Evolutionary conservation across 2,888 invertebrate species (phyloP).

Genomic region (Metacarcinus magister): DNA sequence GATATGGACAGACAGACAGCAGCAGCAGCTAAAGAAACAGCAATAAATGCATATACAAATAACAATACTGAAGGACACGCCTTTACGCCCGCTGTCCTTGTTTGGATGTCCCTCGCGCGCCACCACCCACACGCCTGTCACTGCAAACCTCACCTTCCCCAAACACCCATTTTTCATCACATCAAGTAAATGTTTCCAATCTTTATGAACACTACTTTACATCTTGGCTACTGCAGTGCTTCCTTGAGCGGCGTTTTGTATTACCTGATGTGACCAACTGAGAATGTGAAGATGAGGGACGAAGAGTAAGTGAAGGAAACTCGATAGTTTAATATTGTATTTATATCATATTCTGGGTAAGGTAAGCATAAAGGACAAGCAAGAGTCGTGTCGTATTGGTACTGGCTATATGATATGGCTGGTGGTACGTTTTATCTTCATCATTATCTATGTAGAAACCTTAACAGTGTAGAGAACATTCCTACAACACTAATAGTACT

Average conservation of each 20-base stretch:
- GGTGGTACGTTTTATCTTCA: neutral
- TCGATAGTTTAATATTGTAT: neutral
- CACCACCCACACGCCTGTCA: slow-evolving; percentile 14
- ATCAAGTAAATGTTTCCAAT: neutral
- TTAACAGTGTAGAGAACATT: neutral
- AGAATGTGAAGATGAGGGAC: neutral
- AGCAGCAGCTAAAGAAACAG: neutral
- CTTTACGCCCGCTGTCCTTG: neutral
- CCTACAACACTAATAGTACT: neutral
- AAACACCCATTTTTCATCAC: neutral
- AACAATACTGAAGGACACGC: neutral
- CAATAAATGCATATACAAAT: neutral
- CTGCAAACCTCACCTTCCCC: slow-evolving; percentile 7
- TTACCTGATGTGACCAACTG: neutral
- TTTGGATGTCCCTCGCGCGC: neutral
- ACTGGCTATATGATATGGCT: neutral
- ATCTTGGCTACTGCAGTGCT: slow-evolving; percentile 17
- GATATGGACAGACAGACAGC: neutral
- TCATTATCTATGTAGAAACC: neutral
- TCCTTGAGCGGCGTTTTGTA: neutral
- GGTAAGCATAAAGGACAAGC: neutral
- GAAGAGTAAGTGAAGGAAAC: neutral
- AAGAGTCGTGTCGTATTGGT: neutral
- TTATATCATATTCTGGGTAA: neutral
- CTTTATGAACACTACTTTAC: neutral